Base-by-base conservation (phyloP, 2,113 vertebrate genomes). In the Callipepla californica region DNA sequence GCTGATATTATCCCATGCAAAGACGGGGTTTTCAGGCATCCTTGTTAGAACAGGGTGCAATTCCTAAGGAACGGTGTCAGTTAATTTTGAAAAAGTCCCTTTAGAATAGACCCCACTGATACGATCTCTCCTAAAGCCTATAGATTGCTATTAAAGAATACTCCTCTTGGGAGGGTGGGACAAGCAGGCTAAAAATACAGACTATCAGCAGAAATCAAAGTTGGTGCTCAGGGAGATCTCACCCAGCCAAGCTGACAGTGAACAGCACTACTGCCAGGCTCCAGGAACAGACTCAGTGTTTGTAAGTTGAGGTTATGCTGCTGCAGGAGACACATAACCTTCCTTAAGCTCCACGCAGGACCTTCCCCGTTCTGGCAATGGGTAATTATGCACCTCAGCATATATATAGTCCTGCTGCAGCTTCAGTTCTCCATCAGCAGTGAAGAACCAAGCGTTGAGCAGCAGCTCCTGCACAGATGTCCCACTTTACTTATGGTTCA, bases 391-490 rank as follows among this genome's bases (percentile, higher is more conserved):
- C 12, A 40, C 12, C 40, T 40, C 40, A 40, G 40, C 40, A 40
- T 11, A 40, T 40, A 11, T 40, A 40, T 40, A 40, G 11, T 40
- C 28, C 36, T 73, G 22, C 45, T 7, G 8, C 1, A 1, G 59
- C 53, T 18, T 30, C 53, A 62, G 15, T 6, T 16, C 14, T 15
- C 34, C 34, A 22, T 34, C 58, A 10, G 2, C 59, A 17, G 34
- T 15, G 22, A 7, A 16, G 21, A 51, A 32, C 32, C 0, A 0
- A 57, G 40, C n/a, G 23, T 0, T 2, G 10, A 48, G 51, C 48
- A 1, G 0, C 44, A 32, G 59, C 2, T 48, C 28, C 47, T 55
- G 22, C 42, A 32, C 16, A 28, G 36, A 28, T 17, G 1, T 23
- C 25, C 26, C 34, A 32, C 53, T 55, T 40, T 19, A 12, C 61